Percentiles rank a stretch among this genome's conserved stretches.
Evolutionary conservation across 2,797 vertebrate species (phyloP).

Genomic region (Trachops cirrhosus): DNA sequence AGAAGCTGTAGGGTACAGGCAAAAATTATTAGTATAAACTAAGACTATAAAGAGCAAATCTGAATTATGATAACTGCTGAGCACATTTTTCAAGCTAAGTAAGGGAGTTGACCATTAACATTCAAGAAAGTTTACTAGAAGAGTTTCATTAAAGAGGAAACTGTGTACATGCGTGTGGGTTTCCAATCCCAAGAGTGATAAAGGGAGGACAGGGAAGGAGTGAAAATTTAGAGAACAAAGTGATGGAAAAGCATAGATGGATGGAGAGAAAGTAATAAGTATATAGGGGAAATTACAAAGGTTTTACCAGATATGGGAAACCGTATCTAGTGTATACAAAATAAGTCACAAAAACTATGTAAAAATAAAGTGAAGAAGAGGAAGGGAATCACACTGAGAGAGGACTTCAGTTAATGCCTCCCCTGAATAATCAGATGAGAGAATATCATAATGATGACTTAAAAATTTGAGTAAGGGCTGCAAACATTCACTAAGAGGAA

Average conservation of each 20-base stretch:
- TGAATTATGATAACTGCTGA: neutral
- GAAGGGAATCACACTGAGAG: neutral
- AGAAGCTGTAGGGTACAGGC: neutral
- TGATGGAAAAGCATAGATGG: neutral
- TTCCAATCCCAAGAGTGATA: neutral
- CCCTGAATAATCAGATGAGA: neutral
- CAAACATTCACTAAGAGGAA: neutral
- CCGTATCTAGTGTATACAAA: neutral
- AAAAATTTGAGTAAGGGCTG: neutral
- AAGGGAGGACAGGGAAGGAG: neutral
- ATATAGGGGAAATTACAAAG: neutral
- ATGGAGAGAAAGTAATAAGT: neutral
- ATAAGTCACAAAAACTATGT: neutral
- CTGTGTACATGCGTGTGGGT: neutral
- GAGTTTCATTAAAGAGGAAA: neutral
- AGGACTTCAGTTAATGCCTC: neutral
- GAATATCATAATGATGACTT: neutral
- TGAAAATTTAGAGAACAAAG: constrained; percentile 23
- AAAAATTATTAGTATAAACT: neutral
- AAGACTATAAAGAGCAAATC: neutral
- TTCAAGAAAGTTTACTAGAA: constrained; percentile 26
- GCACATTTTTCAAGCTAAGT: neutral
- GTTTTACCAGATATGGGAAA: neutral
- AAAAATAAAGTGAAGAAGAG: neutral
- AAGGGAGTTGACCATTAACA: neutral